Conservation (phyloP, 2,888 invertebrate genomes). For the Pristionchus japonicus region DNA sequence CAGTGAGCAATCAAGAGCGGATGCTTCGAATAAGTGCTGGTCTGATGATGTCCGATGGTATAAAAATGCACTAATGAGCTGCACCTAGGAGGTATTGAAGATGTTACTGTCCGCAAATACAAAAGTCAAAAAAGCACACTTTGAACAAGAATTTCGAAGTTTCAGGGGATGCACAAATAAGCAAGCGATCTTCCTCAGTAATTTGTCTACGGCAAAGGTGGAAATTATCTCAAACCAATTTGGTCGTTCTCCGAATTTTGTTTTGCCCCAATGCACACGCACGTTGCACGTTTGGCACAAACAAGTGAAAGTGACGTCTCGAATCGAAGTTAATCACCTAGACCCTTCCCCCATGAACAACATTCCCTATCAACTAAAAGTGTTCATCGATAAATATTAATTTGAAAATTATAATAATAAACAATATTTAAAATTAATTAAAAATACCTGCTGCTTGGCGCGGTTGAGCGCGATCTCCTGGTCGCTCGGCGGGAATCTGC, state of each 20-base stretch:
- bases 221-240: not conserved
- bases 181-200: too few relatives aligned
- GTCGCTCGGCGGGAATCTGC: constrained; percentile 70
- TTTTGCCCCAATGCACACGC: not conserved
- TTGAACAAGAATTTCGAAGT: too few relatives aligned
- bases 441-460: constrained; percentile 63
- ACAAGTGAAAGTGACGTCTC: not conserved
- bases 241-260: not conserved
- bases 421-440: not conserved
- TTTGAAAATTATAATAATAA: not conserved
- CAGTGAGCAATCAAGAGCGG: not conserved
- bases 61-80: too few relatives aligned
- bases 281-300: not conserved
- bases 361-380: too few relatives aligned
- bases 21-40: too few relatives aligned
- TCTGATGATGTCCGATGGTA: too few relatives aligned
- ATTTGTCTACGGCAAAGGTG: not conserved
- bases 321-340: not conserved
- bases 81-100: too few relatives aligned
- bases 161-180: too few relatives aligned
- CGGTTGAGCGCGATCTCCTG: constrained; percentile 68
- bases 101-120: too few relatives aligned
- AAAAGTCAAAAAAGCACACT: too few relatives aligned
- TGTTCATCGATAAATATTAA: too few relatives aligned
- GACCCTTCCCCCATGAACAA: too few relatives aligned